phyloP scores from a whole-genome alignment of 2,113 vertebrate genomes.

The Scartelaos histophorus region DNA sequence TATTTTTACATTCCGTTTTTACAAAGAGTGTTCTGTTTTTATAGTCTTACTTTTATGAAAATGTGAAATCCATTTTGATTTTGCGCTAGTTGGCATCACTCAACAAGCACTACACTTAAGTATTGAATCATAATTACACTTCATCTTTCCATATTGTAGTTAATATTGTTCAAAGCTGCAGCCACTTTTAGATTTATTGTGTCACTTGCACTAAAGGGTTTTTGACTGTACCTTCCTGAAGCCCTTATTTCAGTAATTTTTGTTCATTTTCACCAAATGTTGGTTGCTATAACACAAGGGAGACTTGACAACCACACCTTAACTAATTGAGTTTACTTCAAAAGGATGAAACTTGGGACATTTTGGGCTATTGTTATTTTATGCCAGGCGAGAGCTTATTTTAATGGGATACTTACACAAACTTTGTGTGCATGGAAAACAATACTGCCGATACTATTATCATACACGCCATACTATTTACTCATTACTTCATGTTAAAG shows the following conservation, averaged over 20 bases:
- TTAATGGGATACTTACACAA: conserved; percentile 26
- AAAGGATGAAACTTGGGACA: conserved; percentile 36
- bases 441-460: conserved; percentile 34
- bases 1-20: conserved; percentile 50
- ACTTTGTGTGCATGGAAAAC: conserved; percentile 59
- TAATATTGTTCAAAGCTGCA: conserved; percentile 20
- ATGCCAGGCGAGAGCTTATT: conserved; percentile 40
- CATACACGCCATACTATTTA: conserved; percentile 34
- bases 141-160: conserved; percentile 16
- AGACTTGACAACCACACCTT: conserved; percentile 16
- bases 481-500: conserved; percentile 56
- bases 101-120: conserved; percentile 39
- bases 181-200: conserved; percentile 28
- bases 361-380: not conserved
- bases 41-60: conserved; percentile 26
- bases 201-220: conserved; percentile 57
- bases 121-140: conserved; percentile 17
- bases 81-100: conserved; percentile 5
- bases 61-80: conserved; percentile 28
- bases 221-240: not conserved
- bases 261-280: conserved; percentile 40
- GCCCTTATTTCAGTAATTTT: conserved; percentile 26
- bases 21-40: conserved; percentile 21
- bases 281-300: conserved; percentile 21
- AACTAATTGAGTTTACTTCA: conserved; percentile 12